Evolutionary conservation across 2,888 invertebrate genomes (phyloP), one percentile per base, ranked within the genome.

Genomic region (Argyra leucocephala): DNA sequence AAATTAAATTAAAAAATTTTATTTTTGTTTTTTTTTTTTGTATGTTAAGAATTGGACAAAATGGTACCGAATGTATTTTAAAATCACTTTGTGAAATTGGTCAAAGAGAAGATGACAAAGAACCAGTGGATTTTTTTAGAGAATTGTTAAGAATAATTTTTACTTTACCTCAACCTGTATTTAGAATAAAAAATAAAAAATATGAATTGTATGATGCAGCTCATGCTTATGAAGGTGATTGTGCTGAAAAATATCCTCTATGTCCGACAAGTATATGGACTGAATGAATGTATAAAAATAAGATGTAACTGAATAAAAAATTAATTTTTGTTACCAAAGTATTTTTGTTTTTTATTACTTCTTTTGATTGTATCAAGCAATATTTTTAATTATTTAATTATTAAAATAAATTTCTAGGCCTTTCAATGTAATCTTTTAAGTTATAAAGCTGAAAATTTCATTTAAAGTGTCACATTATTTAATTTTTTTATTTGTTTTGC

Each of bases 61-160:
- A 78, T 67, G 83, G 83, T 0, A 78, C 76, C 67, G 77, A 80
- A 31, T 83, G 83, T 72, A 78, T 83, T 1, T 72, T 82, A 57
- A 82, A 81, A 63, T 80, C 83, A 1, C 77, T 83, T 63, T 83
- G 83, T 71, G 80, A 81, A 63, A 81, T 82, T 0, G 81, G 82
- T 2, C 77, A 79, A 65, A 76, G 76, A 64, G 72, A 73, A 1
- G 36, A 70, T 7, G 78, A 79, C 37, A 65, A 65, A 1, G 72
- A 72, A 9, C 79, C 79, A 0, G 75, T 75, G 15, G 74, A 74
- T 62, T 78, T 79, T 70, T 72, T 77, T 22, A 74, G 73, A 3
- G 79, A 79, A 71, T 69, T 79, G 37, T 73, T 79, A 72, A 74
- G 79, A 22, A 71, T 76, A 1, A 71, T 79, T 22, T 79, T 79